Evolutionary conservation across 2,797 vertebrate species (phyloP).

Genomic region (Danio choprae): DNA sequence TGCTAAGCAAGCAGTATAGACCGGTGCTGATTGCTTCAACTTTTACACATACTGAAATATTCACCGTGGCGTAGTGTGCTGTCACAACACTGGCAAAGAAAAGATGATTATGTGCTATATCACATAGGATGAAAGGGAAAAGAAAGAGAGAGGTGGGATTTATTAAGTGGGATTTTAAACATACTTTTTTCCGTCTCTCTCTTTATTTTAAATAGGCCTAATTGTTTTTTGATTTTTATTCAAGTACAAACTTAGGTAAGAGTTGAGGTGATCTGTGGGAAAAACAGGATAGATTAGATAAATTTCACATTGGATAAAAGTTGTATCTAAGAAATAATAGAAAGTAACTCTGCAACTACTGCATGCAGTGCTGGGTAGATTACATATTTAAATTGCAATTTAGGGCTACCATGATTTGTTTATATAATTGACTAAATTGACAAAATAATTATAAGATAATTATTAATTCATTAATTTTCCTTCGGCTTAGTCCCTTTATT

Average conservation of each 20-base stretch:
- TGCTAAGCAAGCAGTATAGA: slow-evolving; percentile 63
- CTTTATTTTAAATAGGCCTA: not conserved
- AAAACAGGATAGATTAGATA: not conserved
- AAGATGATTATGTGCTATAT: slow-evolving; percentile 45
- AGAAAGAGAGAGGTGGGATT: slow-evolving; percentile 13
- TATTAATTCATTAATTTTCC: too few relatives aligned
- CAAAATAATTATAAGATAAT: too few relatives aligned
- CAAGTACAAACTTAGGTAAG: not conserved
- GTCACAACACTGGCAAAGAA: slow-evolving; percentile 45
- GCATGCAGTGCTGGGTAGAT: too few relatives aligned
- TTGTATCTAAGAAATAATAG: too few relatives aligned
- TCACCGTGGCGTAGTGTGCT: slow-evolving; percentile 42
- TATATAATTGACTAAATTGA: too few relatives aligned
- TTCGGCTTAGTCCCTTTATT: too few relatives aligned
- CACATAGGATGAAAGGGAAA: slow-evolving; percentile 17
- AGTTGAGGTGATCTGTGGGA: not conserved
- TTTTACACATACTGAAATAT: slow-evolving; percentile 64
- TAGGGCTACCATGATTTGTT: too few relatives aligned
- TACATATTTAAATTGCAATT: too few relatives aligned
- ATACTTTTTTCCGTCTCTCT: not conserved
- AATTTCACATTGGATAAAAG: not conserved
- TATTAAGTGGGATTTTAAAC: slow-evolving; percentile 31
- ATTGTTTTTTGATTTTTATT: not conserved
- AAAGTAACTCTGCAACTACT: too few relatives aligned
- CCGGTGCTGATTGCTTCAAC: slow-evolving; percentile 61